Conservation (phyloP, 2,888 invertebrate species). For the Diogma glabrata region DNA sequence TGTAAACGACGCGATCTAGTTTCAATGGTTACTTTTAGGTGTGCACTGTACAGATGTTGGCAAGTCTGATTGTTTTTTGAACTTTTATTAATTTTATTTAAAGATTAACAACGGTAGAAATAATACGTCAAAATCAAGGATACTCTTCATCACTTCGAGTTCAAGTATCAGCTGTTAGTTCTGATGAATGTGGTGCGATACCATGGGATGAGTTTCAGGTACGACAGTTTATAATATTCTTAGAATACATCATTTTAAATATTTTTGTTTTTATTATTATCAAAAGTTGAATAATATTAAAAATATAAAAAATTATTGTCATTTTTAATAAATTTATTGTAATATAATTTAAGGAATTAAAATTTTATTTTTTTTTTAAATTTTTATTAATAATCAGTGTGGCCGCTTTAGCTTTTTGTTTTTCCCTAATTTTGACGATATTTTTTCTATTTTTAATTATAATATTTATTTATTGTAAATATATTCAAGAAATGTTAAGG, state of each 20-base stretch:
- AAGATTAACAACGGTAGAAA: conserved; percentile 63
- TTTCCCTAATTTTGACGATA: no score
- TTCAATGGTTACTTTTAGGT: conserved; percentile 38
- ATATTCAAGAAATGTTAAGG: no score
- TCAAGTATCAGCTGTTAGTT: conserved; percentile 57
- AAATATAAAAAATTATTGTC: background rate
- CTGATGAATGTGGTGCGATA: conserved; percentile 77
- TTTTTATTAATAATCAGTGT: conserved; percentile 9
- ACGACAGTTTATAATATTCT: conserved; percentile 22
- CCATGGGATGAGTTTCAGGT: conserved; percentile 95
- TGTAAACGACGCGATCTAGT: conserved; percentile 71
- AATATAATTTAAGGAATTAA: conserved; percentile 22
- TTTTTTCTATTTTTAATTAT: no score
- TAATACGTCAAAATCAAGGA: conserved; percentile 58
- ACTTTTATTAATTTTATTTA: conserved; percentile 21
- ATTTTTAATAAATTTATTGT: background rate
- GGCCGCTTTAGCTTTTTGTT: no score
- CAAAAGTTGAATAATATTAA: no score
- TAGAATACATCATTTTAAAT: conserved; percentile 11
- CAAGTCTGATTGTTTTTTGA: background rate
- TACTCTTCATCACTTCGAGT: conserved; percentile 53
- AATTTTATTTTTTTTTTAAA: conserved; percentile 12
- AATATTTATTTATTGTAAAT: no score
- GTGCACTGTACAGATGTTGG: conserved; percentile 36
- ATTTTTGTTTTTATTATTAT: conserved; percentile 1